Evolutionary conservation across 1,140 invertebrate genomes (phyloP).

Genomic region (Ips typographus): DNA sequence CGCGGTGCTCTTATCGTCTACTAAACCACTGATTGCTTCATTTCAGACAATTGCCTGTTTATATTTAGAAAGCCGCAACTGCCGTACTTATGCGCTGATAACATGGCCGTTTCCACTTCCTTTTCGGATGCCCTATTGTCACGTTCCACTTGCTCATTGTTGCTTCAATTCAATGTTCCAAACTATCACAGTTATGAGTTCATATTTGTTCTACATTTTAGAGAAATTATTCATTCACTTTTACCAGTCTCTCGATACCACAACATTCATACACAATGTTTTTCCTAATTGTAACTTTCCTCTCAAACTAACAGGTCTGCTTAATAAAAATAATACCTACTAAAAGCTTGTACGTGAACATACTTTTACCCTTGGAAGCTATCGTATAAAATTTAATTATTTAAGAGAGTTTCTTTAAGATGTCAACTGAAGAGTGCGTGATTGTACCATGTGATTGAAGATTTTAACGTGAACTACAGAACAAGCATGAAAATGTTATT

Average conservation of each 20-base stretch:
- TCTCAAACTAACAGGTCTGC: neutral
- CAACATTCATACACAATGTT: no score
- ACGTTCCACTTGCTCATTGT: neutral
- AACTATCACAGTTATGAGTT: no score
- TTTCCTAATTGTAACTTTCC: no score
- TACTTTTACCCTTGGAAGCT: no score
- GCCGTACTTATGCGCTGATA: constrained; percentile 36
- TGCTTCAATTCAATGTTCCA: neutral
- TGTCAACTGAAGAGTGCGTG: no score
- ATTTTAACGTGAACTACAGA: neutral
- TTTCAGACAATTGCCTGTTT: constrained; percentile 55
- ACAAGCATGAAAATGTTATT: constrained; percentile 39
- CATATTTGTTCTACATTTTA: no score
- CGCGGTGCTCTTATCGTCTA: constrained; percentile 53
- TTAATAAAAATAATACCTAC: neutral
- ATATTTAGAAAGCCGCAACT: constrained; percentile 52
- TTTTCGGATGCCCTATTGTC: constrained; percentile 20
- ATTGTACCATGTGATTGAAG: neutral
- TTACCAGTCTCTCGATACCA: no score
- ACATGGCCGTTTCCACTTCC: constrained; percentile 28
- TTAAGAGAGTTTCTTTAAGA: no score
- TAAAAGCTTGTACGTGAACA: no score
- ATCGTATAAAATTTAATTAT: no score
- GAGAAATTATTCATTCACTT: no score
- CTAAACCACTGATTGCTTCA: constrained; percentile 54